Percentiles rank a stretch among this genome's conserved stretches.
Conservation (phyloP, 1,140 invertebrate species). For the Rhynchophorus ferrugineus region DNA sequence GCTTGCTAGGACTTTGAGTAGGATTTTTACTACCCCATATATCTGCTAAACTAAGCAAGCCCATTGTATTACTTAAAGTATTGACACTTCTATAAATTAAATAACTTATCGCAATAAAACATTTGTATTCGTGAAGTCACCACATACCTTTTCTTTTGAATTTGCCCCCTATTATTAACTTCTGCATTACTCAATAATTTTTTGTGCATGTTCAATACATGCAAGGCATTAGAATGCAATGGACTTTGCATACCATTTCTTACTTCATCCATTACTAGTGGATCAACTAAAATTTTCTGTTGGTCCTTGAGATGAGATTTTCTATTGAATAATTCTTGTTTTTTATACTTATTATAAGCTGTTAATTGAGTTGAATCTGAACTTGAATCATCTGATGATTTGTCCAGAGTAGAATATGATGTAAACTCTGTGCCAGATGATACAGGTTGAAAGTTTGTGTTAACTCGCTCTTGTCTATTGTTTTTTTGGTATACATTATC, state of each 20-base stretch:
- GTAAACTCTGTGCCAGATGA: conserved; percentile 7
- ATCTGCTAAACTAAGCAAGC: conserved; percentile 45
- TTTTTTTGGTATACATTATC: conserved; percentile 10
- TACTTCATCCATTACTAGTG: background rate
- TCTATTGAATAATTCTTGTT: conserved; percentile 1
- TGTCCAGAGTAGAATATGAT: conserved; percentile 16
- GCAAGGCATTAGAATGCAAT: conserved; percentile 22
- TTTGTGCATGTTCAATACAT: conserved; percentile 24
- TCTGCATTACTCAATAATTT: conserved; percentile 8
- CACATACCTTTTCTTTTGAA: conserved; percentile 13
- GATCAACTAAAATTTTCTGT: background rate
- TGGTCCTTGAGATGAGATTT: too few species aligned
- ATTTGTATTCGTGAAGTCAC: too few species aligned
- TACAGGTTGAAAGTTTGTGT: background rate
- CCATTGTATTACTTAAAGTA: conserved; percentile 25
- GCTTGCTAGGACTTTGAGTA: conserved; percentile 23
- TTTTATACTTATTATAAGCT: conserved; percentile 18
- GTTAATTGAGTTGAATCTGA: conserved; percentile 32
- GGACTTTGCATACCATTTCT: conserved; percentile 15
- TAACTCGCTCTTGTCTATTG: background rate
- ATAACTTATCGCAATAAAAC: background rate
- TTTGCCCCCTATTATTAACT: conserved; percentile 12
- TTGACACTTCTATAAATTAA: conserved; percentile 11
- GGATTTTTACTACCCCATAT: conserved; percentile 42
- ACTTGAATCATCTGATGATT: conserved; percentile 27